A percentile compares a stretch with the other conserved stretches of the same genome.
phyloP scores from a whole-genome alignment of 1,140 invertebrate species.

The Metaphire vulgaris region DNA sequence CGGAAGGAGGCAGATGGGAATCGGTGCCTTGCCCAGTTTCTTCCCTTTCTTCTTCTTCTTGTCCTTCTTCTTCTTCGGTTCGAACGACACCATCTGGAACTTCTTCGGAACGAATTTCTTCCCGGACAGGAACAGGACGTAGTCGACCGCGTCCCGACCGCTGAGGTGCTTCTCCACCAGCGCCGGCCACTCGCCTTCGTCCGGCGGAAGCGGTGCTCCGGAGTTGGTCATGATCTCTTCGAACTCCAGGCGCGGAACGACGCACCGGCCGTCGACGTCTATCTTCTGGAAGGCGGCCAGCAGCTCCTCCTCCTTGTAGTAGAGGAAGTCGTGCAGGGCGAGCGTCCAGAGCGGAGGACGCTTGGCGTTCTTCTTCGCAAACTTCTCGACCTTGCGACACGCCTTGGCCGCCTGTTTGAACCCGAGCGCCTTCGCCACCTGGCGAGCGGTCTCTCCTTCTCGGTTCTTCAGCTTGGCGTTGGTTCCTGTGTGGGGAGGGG shows the following conservation, averaged over 20 bases:
- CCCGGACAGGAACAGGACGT: constrained; percentile 48
- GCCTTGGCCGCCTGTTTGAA: constrained; percentile 51
- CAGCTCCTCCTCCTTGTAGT: constrained; percentile 39
- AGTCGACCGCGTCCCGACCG: constrained; percentile 42
- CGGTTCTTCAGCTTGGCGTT: constrained; percentile 53
- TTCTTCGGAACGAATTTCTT: constrained; percentile 53
- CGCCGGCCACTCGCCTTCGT: constrained; percentile 44
- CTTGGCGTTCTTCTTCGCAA: constrained; percentile 44
- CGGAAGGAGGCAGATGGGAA: constrained; percentile 49
- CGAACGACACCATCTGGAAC: constrained; percentile 48
- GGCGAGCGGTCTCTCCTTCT: constrained; percentile 44
- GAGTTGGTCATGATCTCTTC: constrained; percentile 38
- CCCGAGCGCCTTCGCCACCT: constrained; percentile 49
- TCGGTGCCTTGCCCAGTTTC: constrained; percentile 48
- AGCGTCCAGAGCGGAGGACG: constrained; percentile 45
- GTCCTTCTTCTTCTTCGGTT: constrained; percentile 51
- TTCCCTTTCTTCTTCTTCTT: constrained; percentile 43
- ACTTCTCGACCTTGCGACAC: constrained; percentile 49
- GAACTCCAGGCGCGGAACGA: constrained; percentile 43
- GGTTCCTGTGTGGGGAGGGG: too few species aligned
- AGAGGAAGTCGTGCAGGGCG: constrained; percentile 49
- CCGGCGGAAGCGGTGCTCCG: constrained; percentile 37
- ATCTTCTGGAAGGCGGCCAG: constrained; percentile 40
- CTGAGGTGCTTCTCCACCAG: constrained; percentile 37
- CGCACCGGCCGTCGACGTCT: constrained; percentile 44